Base-by-base conservation (phyloP, 2,113 vertebrate genomes). In the Upupa epops region DNA sequence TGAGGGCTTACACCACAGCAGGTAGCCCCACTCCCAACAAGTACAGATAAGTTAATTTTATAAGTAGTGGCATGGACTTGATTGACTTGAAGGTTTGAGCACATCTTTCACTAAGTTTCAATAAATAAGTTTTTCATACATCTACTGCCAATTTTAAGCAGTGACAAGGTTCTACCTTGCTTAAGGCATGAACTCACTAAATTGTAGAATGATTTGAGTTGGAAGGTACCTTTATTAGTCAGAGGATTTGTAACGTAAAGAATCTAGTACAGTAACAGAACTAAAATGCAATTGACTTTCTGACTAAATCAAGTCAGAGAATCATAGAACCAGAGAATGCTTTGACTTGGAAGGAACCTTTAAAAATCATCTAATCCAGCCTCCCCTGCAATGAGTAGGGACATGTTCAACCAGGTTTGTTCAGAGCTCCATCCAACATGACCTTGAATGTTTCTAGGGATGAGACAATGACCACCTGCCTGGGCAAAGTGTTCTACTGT, bases 361-460 rank as follows among this genome's bases (percentile, higher is more conserved):
- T 52, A 61, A 60, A 85, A 1, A 3, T 8, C 13, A 25, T 28
- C 11, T 56, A 70, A 6, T 49, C 29, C 21, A 61, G n/a, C 1
- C 0, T n/a, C 3, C 6, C 11, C 16, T 55, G 31, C 28, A n/a
- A 5, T 19, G 1, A 13, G 1, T 6, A 54, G 24, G 17, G 17
- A 40, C 6, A 10, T 37, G n/a, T 58, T 36, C 29, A 34, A 12
- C 13, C 37, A 48, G 5, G 10, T 52, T 37, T 75, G 5, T 16
- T 72, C 17, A 86, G 24, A 61, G 15, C 8, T 6, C 11, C 1
- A 0, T 54, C 19, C 17, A 66, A 18, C 4, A 5, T 28, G 71
- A 2, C 4, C 17, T 17, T 17, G 29, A 63, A 31, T 31, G 9
- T 58, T 78, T 45, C 13, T 58, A 71, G 22, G 7, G 6, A 19